Conservation (phyloP, 2,797 vertebrate genomes). For the Rhinichthys osculus region DNA sequence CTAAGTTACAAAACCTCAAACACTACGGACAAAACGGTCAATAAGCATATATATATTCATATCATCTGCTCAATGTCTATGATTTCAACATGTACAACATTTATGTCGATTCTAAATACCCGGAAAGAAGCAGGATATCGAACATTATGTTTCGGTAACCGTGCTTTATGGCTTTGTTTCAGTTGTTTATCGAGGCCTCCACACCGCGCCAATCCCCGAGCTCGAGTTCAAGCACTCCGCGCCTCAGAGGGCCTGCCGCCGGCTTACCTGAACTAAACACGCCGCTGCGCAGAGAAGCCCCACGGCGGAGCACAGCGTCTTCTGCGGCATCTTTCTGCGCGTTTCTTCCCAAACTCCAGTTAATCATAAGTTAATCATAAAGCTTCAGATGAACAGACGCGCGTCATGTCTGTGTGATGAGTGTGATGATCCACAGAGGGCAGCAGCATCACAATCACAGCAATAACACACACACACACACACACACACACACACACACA, state of each 20-base stretch:
- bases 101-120: neutral
- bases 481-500: neutral
- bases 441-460: neutral
- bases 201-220: slow-evolving; percentile 65
- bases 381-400: slow-evolving; percentile 64
- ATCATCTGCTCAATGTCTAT: neutral
- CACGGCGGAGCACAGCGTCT: slow-evolving; percentile 81
- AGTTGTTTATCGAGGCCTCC: neutral
- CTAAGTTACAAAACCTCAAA: neutral
- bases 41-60: too few relatives aligned
- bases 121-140: neutral
- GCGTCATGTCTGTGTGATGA: slow-evolving; percentile 74
- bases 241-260: slow-evolving; percentile 43
- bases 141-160: neutral
- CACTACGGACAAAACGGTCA: too few relatives aligned
- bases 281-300: slow-evolving; percentile 80
- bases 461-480: too few relatives aligned
- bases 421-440: slow-evolving; percentile 8
- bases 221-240: slow-evolving; percentile 64
- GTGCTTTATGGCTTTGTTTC: slow-evolving; percentile 30
- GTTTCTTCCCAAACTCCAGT: slow-evolving; percentile 65
- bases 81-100: neutral
- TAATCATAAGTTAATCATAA: slow-evolving; percentile 68
- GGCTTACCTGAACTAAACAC: slow-evolving; percentile 83
- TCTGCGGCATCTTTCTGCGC: slow-evolving; percentile 81